Evolutionary conservation across 2,113 vertebrate genomes (phyloP), one percentile per base, ranked within the genome.

Genomic region (Cromileptes altivelis): DNA sequence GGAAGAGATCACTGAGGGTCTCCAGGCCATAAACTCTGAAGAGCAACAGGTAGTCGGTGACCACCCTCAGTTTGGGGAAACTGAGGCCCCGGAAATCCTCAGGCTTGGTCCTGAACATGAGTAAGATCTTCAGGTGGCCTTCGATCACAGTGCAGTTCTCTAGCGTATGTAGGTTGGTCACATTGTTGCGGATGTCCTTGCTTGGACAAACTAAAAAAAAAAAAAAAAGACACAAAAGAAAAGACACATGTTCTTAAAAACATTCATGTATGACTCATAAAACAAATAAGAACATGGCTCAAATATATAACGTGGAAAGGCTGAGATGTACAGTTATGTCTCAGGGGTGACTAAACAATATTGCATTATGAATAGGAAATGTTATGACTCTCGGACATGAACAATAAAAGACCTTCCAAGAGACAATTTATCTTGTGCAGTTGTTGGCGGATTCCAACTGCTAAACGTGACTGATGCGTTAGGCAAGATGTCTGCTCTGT

Each of bases 101-200:
- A 0, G 97, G 94, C 89, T 96, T 97, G 70, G 96, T 98, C 87
- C 93, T 96, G 86, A 99, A 99, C 97, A 99, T 97, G 53, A 99
- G 94, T 76, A 99, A 80, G 77, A 99, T 99, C 91, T 99, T 98
- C 79, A 99, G 53, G 78, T 98, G 97, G 76, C 98, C 98, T 91
- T 99, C 98, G 0, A 99, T 98, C 80, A 99, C 96, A 0, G 98
- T 99, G 94, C 98, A 99, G 94, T 98, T 98, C 93, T 97, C 96
- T 2, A 99, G 94, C 58, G 93, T 83, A 1, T 89, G 93, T 63
- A 99, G 88, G 91, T 97, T 92, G 45, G 97, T 97, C 82, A 97
- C 95, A 75, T 97, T 97, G 95, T 99, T 99, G 47, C 97, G 96
- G 88, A 99, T 98, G 91, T 99, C 97, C 92, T 97, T 98, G 91